Evolutionary conservation across 2,888 invertebrate species (phyloP), one percentile per base, ranked within the genome.

Genomic region (Cabera pusaria): DNA sequence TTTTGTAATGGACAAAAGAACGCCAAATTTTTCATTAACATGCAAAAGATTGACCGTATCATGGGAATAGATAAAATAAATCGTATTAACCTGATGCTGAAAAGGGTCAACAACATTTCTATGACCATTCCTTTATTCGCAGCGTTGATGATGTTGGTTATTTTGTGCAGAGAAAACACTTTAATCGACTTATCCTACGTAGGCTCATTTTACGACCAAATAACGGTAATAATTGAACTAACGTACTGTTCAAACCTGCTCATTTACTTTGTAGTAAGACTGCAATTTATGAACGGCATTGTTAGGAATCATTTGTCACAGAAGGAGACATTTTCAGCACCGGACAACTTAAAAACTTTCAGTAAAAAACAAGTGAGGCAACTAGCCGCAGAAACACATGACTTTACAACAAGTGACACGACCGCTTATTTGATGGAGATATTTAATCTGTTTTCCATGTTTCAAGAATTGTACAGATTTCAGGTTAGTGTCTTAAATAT

Each of bases 11-110:
- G 62, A 1, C 49, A 63, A 1, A 42, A 38, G 1, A 81, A 78
- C 43, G 59, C 65, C 0, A 51, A 60, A 1, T 75, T 80, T 27
- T 63, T 59, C n/a, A 49, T 78, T 0, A 60, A 64, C 51, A 52
- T 80, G 33, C 80, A 84, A 52, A 56, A 70, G 44, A 61, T 81
- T 1, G 79, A 83, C 28, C 63, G 73, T 7, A 36, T 64, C 1
- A 68, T 83, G 69, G 65, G 63, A 11, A 48, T 79, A 8, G 54
- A 73, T 6, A 54, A 59, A 2, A 70, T 59, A 20, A 58, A 59
- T 34, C 31, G 9, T 4, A 44, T 76, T 1, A 63, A 69, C 26
- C 6, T 16, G 1, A 35, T 64, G 1, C 25, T 67, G 20, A 54
- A 52, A 28, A 44, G 40, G 9, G 42, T 44, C 3, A 68, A 67